Evolutionary conservation across 2,888 invertebrate genomes (phyloP), one percentile per base, ranked within the genome.

Genomic region (Tanaodytes sp.): DNA sequence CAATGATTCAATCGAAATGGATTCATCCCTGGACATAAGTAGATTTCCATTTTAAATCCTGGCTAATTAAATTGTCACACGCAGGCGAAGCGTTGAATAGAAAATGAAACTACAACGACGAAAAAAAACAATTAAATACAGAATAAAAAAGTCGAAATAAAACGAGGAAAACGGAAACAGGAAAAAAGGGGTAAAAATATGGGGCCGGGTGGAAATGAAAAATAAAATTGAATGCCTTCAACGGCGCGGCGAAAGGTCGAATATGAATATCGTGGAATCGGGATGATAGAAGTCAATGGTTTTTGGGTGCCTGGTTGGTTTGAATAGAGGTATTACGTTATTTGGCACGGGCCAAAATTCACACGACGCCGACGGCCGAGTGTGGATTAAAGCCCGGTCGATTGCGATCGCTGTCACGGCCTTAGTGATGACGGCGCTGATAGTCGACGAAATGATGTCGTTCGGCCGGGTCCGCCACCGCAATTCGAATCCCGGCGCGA

Each of bases 1-100:
- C 81, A 82, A 82, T 82, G 79, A 82, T 81, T 81, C 76, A 81
- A 82, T 82, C 82, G 78, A 77, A 73, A 69, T 67, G 77, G 79
- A 82, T 80, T 82, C 80, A 80, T 78, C 79, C 78, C 64, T 59
- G 63, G 77, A 75, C 79, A 80, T 48, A 80, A 58, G 43, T 40
- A 40, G 54, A 52, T 64, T 71, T 73, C 73, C 74, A 71, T 70
- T 66, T 52, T 69, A 72, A 74, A n/a, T n/a, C n/a, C n/a, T n/a
- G n/a, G n/a, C n/a, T n/a, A n/a, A n/a, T n/a, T n/a, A n/a, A n/a
- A n/a, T n/a, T n/a, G n/a, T n/a, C n/a, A n/a, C n/a, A n/a, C n/a
- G n/a, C n/a, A n/a, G n/a, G n/a, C n/a, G n/a, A n/a, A n/a, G n/a
- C n/a, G n/a, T n/a, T n/a, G n/a, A n/a, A n/a, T n/a, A n/a, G n/a